These are phyloP conservation scores for Psittacula derbiana DNA, from an alignment of 2,797 vertebrate genomes.

Conservation along the genomic window DNA sequence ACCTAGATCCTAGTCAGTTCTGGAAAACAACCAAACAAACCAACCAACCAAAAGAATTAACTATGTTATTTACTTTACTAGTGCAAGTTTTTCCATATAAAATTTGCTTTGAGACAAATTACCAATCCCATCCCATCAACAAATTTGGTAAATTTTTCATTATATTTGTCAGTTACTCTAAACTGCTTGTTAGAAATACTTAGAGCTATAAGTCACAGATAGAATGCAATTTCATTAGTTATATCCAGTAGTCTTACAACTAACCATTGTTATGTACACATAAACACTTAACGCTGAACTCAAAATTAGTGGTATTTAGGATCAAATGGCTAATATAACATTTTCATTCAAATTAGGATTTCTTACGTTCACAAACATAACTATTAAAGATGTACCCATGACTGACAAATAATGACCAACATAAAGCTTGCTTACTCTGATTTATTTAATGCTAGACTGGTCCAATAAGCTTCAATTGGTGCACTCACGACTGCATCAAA, in stretches of 20 bases:
- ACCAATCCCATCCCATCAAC: neutral
- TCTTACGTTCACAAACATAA: neutral
- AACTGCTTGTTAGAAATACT: neutral
- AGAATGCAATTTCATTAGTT: neutral
- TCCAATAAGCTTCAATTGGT: conserved; percentile 96
- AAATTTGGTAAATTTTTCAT: neutral
- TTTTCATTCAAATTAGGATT: neutral
- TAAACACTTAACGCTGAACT: neutral
- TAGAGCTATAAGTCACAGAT: neutral
- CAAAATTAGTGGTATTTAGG: neutral
- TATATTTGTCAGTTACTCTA: neutral
- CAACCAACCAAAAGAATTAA: neutral
- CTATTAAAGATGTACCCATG: neutral
- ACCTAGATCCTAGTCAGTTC: neutral
- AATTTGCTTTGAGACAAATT: neutral
- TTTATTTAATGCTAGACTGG: conserved; percentile 93
- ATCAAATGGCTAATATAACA: neutral
- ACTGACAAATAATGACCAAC: neutral
- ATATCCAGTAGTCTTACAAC: neutral
- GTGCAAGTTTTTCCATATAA: neutral
- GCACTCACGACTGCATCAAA: conserved; percentile 97
- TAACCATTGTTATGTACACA: neutral
- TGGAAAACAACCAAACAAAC: neutral
- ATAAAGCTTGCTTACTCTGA: conserved; percentile 84
- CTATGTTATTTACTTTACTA: neutral